Evolutionary conservation across 2,888 invertebrate species (phyloP), one percentile per base, ranked within the genome.

Genomic region (Apodemia mormo): DNA sequence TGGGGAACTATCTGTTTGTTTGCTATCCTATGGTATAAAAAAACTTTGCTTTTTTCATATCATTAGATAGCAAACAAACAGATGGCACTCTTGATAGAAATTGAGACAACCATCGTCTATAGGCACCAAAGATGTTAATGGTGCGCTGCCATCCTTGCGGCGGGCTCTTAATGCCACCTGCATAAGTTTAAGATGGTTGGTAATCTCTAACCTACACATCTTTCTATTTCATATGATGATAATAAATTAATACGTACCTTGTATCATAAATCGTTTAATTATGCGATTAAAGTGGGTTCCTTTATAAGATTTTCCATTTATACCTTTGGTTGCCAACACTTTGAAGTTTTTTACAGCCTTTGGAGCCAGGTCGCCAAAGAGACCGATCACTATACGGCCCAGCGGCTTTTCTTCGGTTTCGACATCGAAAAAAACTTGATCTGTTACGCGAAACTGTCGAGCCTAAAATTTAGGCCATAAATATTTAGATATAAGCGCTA

Each of bases 251-350:
- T 54, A 65, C 52, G 12, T 81, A 97, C 97, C 98, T 95, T 98
- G 98, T 79, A 99, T 96, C 96, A 98, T 97, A 85, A 98, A 98
- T 76, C 97, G 95, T 84, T 96, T 96, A 76, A 99, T 96, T 70
- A 98, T 96, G 22, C 98, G 94, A 88, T 97, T 97, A 86, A 99
- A 97, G 76, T 90, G 94, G 4, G 96, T 95, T 14, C 96, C 97
- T 76, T 95, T 95, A 84, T 98, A 99, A 2, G 95, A 95, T 82
- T 94, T 95, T 33, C 96, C 97, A 75, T 96, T 93, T 71, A 97
- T 94, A 9, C 97, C 97, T 33, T 94, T 94, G 12, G 95, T 94
- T 37, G 97, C 96, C 49, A 98, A 94, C n/a, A 96, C 94, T 75
- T 96, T 94, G 82, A 99, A 99, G 85, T 99, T 99, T 78, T 96